Evolutionary conservation across 1,140 invertebrate genomes (phyloP), one percentile per base, ranked within the genome.

Genomic region (Helicoverpa zea): DNA sequence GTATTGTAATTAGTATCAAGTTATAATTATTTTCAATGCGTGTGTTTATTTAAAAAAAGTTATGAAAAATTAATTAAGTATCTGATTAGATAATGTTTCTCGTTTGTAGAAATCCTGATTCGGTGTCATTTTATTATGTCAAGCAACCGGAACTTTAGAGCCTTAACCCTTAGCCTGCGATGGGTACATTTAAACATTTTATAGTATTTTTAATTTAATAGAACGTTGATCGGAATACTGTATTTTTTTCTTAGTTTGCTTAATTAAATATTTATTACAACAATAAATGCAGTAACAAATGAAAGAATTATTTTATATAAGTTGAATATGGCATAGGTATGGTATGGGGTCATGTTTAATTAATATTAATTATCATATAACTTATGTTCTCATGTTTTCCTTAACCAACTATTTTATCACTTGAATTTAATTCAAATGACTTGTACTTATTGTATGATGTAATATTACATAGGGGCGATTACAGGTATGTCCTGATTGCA

Each of bases 281-380:
- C 2, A 23, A 23, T 23, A 23, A 23, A 23, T 23, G 23, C 23
- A 23, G 23, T 23, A 23, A 23, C 2, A 23, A 23, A 23, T 23
- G 23, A 23, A 23, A 23, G 0, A 23, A 23, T 23, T 23, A 23
- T 23, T 23, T 23, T 23, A 23, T 23, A 59, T 58, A 58, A 18
- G 23, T 30, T 30, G 23, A 13, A 29, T 29, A 3, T 59, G 58
- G 18, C 23, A 59, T n/a, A n/a, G n/a, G n/a, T n/a, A n/a, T n/a
- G n/a, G n/a, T n/a, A n/a, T n/a, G n/a, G n/a, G 12, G 56, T 4
- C 23, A 10, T 2, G 11, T 2, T 23, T 23, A 23, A 59, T 59
- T 23, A 59, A 59, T 59, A 56, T 59, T 59, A 59, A 59, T 29
- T 59, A 59, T 29, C 56, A 59, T 29, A 59, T 59, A 16, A 59